Evolutionary conservation across 2,113 vertebrate species (phyloP), one percentile per base, ranked within the genome.

Genomic region (Centropristis striata): DNA sequence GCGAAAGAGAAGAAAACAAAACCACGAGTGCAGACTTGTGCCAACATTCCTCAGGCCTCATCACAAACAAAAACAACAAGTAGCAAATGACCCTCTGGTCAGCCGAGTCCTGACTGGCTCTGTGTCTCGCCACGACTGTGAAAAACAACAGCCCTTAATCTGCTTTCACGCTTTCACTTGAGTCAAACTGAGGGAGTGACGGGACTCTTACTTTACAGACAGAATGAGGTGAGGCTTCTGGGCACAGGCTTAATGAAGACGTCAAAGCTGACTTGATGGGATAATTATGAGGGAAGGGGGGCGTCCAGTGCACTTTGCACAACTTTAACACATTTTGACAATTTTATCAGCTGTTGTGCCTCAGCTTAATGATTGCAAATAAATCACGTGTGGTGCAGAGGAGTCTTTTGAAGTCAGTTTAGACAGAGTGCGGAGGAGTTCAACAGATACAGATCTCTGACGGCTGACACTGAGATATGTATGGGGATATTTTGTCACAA

Each of bases 121-220:
- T 39, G 86, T 54, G 77, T 91, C 81, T 58, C 73, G 63, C 72
- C 75, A 75, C 64, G 57, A 87, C 86, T 88, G 87, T 81, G 90
- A 92, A 90, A 94, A 93, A 93, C 90, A 93, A 92, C 88, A 83
- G 86, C 83, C 63, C 81, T 86, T 93, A 95, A 94, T 92, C 90
- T 90, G 84, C 88, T 94, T 93, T 93, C 90, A 93, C 83, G 86
- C 91, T 88, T 76, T 87, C 74, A 75, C 82, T 36, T 71, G 87
- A 92, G 88, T 91, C 90, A 92, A 92, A 92, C 85, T 74, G 86
- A 91, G 91, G 88, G 80, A 88, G 73, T 90, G 90, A 90, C 68
- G 80, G 87, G 85, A 87, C 75, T 88, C 85, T 82, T 78, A 86
- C 77, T 89, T 89, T 86, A 85, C 85, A 91, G 86, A 88, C 83